phyloP scores from a whole-genome alignment of 1,140 invertebrate genomes.

The Tribolium castaneum region DNA sequence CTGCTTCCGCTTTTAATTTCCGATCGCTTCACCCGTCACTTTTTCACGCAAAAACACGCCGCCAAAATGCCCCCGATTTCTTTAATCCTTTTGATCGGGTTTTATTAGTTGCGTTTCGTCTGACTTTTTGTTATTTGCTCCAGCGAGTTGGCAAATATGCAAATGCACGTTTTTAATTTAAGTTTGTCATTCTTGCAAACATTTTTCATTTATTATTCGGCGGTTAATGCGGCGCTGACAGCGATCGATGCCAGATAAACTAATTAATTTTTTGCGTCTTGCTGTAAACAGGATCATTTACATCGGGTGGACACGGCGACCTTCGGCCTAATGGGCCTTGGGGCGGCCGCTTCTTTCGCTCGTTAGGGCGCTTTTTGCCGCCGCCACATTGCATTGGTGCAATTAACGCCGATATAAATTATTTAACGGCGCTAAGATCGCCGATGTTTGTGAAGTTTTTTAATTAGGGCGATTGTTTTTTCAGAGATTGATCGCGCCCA shows the following conservation, averaged over 20 bases:
- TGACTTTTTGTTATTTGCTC: background rate
- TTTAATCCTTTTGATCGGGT: conserved; percentile 12
- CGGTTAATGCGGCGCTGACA: conserved; percentile 23
- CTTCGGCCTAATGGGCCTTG: background rate
- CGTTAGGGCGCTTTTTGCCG: conserved; percentile 2
- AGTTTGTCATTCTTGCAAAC: conserved; percentile 32
- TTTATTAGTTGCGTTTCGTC: background rate
- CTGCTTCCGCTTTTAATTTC: conserved; percentile 35
- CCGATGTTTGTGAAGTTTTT: conserved; percentile 11
- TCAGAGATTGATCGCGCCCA: conserved; percentile 19
- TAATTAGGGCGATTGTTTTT: conserved; percentile 31
- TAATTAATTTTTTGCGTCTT: conserved; percentile 19
- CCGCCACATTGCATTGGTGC: background rate
- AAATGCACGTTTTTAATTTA: conserved; percentile 30
- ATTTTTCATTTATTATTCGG: conserved; percentile 18
- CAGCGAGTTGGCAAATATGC: conserved; percentile 4
- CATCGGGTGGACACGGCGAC: background rate
- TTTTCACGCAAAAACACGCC: background rate
- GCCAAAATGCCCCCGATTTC: background rate
- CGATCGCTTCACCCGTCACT: background rate
- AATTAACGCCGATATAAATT: conserved; percentile 25
- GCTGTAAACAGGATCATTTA: conserved; percentile 4
- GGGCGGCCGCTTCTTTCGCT: background rate
- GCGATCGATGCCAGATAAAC: conserved; percentile 13
- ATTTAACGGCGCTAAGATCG: background rate